Evolutionary conservation across 1,140 invertebrate genomes (phyloP).

Genomic region (Megalopta genalis): DNA sequence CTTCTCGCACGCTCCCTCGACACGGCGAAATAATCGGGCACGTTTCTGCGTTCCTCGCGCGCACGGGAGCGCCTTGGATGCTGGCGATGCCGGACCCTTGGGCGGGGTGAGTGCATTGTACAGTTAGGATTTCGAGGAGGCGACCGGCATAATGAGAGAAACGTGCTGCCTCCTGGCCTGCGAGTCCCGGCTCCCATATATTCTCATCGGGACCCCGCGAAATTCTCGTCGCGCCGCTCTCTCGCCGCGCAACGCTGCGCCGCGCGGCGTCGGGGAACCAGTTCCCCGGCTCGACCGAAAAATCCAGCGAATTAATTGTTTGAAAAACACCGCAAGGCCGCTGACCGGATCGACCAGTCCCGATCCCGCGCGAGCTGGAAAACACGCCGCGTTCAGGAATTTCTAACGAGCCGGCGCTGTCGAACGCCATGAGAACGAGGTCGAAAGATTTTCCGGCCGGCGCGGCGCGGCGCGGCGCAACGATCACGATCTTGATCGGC

Average conservation of each 20-base stretch:
- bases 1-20: constrained; percentile 59
- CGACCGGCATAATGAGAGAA: constrained; percentile 71
- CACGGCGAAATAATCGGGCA: constrained; percentile 61
- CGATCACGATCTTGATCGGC: neutral
- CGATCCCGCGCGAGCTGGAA: constrained; percentile 8
- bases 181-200: constrained; percentile 42
- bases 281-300: constrained; percentile 42
- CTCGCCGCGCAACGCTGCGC: neutral
- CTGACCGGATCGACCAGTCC: constrained; percentile 38
- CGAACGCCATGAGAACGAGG: constrained; percentile 42
- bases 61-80: constrained; percentile 23
- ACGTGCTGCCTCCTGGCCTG: constrained; percentile 72
- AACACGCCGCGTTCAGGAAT: constrained; percentile 43
- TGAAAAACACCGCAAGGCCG: constrained; percentile 35
- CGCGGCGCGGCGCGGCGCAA: too few relatives aligned
- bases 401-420: constrained; percentile 3
- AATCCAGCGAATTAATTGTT: constrained; percentile 52
- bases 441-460: constrained; percentile 48
- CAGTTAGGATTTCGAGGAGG: constrained; percentile 72
- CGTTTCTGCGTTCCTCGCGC: constrained; percentile 58
- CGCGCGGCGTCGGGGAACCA: neutral
- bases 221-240: too few relatives aligned
- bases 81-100: constrained; percentile 56
- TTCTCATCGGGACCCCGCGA: too few relatives aligned
- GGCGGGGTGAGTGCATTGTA: constrained; percentile 70